These are phyloP conservation scores for Phaethon lepturus DNA, from an alignment of 2,113 vertebrate genomes.

Conservation along the genomic window DNA sequence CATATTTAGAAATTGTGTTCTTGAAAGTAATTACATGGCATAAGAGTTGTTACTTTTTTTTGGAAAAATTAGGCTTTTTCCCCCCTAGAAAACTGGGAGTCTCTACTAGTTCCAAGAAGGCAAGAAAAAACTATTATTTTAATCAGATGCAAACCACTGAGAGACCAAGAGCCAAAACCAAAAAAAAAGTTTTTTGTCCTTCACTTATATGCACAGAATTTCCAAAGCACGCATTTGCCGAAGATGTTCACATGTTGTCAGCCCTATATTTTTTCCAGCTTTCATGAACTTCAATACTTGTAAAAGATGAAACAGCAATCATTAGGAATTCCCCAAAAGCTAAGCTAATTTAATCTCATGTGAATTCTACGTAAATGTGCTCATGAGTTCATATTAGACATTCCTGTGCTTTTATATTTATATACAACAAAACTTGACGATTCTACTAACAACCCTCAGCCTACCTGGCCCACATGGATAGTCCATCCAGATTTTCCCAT, in stretches of 20 bases:
- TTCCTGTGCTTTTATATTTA: neutral
- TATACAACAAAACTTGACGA: neutral
- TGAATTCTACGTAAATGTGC: neutral
- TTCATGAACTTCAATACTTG: neutral
- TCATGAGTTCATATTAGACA: neutral
- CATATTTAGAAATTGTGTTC: neutral
- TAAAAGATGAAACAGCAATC: neutral
- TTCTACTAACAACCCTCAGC: neutral
- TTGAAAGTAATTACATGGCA: neutral
- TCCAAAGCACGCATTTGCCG: fast-evolving
- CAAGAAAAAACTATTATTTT: neutral
- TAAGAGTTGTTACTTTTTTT: neutral
- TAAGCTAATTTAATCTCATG: neutral
- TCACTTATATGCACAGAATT: neutral
- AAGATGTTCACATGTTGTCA: neutral
- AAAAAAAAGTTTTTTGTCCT: neutral
- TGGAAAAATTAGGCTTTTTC: neutral
- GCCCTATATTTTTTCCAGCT: neutral
- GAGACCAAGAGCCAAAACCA: neutral
- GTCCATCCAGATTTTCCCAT: neutral
- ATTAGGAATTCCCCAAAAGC: neutral
- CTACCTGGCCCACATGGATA: neutral
- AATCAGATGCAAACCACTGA: neutral
- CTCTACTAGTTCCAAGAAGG: neutral
- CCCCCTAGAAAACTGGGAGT: neutral